A percentile compares a stretch with the other conserved stretches of the same genome.
Conservation (phyloP, 2,797 vertebrate species). For the Poecilia picta region DNA sequence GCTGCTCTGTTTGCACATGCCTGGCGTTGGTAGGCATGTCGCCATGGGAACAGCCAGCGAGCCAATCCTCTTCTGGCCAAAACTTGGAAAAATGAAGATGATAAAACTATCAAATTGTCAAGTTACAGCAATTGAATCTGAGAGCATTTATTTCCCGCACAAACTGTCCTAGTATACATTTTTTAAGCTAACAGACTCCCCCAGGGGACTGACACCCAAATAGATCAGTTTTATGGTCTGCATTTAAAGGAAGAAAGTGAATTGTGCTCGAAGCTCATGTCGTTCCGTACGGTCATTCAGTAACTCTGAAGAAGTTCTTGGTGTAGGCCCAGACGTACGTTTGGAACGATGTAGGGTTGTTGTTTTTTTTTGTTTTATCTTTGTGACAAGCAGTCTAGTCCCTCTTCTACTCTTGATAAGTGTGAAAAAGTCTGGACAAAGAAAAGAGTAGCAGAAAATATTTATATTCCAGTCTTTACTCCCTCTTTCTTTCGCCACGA, state of each 20-base stretch:
- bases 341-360: slow-evolving; percentile 20
- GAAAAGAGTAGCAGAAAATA: background rate
- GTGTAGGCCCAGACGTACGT: slow-evolving; percentile 29
- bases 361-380: slow-evolving; percentile 12
- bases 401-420: background rate
- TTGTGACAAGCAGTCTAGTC: slow-evolving; percentile 23
- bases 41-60: slow-evolving; percentile 82
- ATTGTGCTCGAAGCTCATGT: slow-evolving; percentile 10
- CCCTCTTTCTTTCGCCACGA: background rate
- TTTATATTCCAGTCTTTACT: background rate
- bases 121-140: slow-evolving; percentile 64
- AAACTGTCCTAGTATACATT: slow-evolving; percentile 31
- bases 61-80: slow-evolving; percentile 67
- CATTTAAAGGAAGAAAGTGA: slow-evolving; percentile 26
- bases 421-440: background rate
- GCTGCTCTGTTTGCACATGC: slow-evolving; percentile 83
- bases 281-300: slow-evolving; percentile 24
- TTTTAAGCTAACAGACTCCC: slow-evolving; percentile 8
- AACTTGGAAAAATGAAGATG: slow-evolving; percentile 70
- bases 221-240: slow-evolving; percentile 30
- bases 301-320: slow-evolving; percentile 23
- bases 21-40: slow-evolving; percentile 82
- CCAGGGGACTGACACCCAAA: too few relatives aligned
- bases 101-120: slow-evolving; percentile 83
- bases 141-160: slow-evolving; percentile 31